Conservation (phyloP, 2,113 vertebrate species). For the Trichomycterus rosablanca region DNA sequence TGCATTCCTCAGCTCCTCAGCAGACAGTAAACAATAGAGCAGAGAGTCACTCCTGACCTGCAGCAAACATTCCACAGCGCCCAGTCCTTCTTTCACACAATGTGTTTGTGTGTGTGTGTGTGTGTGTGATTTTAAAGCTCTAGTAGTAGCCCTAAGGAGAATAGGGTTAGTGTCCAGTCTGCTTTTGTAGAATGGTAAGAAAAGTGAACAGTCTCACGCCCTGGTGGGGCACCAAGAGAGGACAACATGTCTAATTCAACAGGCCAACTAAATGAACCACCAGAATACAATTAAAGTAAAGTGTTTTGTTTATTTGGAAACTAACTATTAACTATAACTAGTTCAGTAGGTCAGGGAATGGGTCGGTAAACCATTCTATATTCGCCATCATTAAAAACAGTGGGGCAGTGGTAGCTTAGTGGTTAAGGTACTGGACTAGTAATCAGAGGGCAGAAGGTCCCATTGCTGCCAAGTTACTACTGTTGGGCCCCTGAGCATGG, state of each 20-base stretch:
- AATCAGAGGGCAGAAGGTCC: too few relatives aligned
- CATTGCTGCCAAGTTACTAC: too few relatives aligned
- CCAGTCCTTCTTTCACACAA: neutral
- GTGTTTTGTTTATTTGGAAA: too few relatives aligned
- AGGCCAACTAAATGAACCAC: too few relatives aligned
- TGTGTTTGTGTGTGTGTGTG: constrained; percentile 3
- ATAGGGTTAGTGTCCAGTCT: constrained; percentile 17
- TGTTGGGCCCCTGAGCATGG: too few relatives aligned
- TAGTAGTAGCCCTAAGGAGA: constrained; percentile 22
- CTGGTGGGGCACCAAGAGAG: constrained; percentile 9
- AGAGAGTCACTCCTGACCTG: constrained; percentile 58
- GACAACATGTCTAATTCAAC: neutral
- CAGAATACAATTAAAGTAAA: too few relatives aligned
- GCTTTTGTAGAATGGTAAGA: constrained; percentile 18
- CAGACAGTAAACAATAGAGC: constrained; percentile 67
- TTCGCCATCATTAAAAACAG: too few relatives aligned
- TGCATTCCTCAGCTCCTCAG: constrained; percentile 73
- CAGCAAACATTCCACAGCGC: constrained; percentile 64
- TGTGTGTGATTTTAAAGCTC: constrained; percentile 23
- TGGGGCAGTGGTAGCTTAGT: too few relatives aligned
- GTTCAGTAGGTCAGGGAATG: too few relatives aligned
- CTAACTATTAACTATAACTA: too few relatives aligned
- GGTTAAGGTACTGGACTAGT: too few relatives aligned
- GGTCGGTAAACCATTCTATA: too few relatives aligned
- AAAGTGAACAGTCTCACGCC: constrained; percentile 24